phyloP scores from a whole-genome alignment of 2,888 invertebrate genomes.

The Andrena hattorfiana region DNA sequence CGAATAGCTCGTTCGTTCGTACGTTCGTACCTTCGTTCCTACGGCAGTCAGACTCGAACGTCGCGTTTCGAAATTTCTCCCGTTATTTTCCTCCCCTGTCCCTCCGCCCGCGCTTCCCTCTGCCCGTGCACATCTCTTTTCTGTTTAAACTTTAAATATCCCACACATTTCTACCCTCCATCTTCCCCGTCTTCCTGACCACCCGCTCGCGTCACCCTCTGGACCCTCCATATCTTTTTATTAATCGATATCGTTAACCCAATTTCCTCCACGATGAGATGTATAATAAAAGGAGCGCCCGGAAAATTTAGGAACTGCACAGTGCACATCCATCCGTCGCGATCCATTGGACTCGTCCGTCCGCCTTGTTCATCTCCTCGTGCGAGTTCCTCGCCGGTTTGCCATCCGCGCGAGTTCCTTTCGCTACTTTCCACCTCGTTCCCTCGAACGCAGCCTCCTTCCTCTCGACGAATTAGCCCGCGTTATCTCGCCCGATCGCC shows the following conservation, averaged over 20 bases:
- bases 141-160: constrained; percentile 28
- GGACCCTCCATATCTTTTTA: neutral
- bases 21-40: constrained; percentile 45
- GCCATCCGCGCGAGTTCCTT: neutral
- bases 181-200: neutral
- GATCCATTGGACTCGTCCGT: neutral
- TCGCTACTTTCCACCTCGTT: neutral
- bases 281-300: neutral
- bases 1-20: constrained; percentile 59
- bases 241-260: constrained; percentile 16
- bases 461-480: constrained; percentile 1
- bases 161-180: neutral
- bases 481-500: neutral
- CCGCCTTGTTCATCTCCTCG: neutral
- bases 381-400: neutral
- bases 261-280: neutral
- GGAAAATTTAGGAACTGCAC: neutral
- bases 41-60: constrained; percentile 55
- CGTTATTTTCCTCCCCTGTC: constrained; percentile 34
- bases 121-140: constrained; percentile 13
- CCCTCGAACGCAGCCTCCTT: neutral
- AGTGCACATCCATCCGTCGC: neutral
- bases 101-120: neutral
- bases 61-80: constrained; percentile 64
- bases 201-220: neutral